Percentiles rank a stretch among this genome's conserved stretches.
Evolutionary conservation across 1,140 invertebrate genomes (phyloP).

Genomic region (Cotesia vestalis): DNA sequence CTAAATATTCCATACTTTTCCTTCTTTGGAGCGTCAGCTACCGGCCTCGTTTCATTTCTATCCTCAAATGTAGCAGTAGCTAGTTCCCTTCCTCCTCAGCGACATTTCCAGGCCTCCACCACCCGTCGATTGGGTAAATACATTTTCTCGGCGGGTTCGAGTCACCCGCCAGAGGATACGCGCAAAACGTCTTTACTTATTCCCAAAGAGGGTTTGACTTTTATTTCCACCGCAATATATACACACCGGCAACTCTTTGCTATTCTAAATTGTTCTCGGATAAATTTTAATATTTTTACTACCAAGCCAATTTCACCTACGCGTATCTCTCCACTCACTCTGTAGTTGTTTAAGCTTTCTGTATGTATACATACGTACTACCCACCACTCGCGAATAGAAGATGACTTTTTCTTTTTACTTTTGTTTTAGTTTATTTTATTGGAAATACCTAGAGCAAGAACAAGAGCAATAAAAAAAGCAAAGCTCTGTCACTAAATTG

Average conservation of each 20-base stretch:
- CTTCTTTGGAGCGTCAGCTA: constrained; percentile 47
- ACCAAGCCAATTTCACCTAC: background rate
- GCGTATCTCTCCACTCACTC: background rate
- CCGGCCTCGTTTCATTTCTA: constrained; percentile 50
- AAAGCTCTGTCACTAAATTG: background rate
- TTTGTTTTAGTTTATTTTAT: no score
- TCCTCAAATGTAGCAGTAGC: constrained; percentile 28
- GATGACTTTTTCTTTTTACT: no score
- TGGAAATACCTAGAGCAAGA: no score
- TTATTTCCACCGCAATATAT: constrained; percentile 34
- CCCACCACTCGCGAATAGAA: no score
- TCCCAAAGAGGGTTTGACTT: constrained; percentile 20
- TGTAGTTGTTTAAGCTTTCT: no score
- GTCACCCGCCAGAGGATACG: constrained; percentile 28
- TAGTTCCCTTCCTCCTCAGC: constrained; percentile 11
- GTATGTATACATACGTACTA: no score
- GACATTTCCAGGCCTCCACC: constrained; percentile 24
- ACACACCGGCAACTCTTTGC: constrained; percentile 28
- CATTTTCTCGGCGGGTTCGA: constrained; percentile 30
- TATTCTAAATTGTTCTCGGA: constrained; percentile 25
- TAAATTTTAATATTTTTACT: constrained; percentile 33
- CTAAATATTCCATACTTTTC: constrained; percentile 66
- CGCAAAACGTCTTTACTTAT: constrained; percentile 15
- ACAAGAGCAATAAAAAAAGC: background rate
- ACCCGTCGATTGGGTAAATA: constrained; percentile 36